These are phyloP conservation scores for Fukomys damarensis DNA, from an alignment of 2,113 vertebrate species.

Conservation along the genomic window DNA sequence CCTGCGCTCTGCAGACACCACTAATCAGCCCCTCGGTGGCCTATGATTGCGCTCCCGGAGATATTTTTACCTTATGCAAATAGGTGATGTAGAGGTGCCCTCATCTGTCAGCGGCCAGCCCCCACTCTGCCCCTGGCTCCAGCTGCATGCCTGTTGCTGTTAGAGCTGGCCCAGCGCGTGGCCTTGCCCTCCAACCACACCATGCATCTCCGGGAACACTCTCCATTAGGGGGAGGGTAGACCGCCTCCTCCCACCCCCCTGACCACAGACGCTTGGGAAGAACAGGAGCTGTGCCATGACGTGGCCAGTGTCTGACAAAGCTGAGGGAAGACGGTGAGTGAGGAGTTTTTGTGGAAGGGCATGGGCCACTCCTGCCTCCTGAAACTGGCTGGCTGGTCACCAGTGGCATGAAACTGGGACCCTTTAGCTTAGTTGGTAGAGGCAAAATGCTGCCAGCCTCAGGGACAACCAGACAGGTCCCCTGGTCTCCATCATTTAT, in stretches of 20 bases:
- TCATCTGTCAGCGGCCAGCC: slow-evolving; percentile 26
- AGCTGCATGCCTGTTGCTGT: background rate
- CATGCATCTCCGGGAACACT: background rate
- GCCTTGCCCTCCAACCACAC: background rate
- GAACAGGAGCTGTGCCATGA: background rate
- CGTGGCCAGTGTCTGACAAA: background rate
- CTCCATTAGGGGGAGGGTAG: background rate
- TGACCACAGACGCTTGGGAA: background rate
- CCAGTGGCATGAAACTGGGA: background rate
- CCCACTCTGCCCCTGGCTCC: background rate
- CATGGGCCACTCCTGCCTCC: background rate
- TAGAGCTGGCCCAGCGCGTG: background rate
- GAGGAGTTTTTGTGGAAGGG: background rate
- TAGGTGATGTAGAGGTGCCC: slow-evolving; percentile 66
- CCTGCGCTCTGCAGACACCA: slow-evolving; percentile 58
- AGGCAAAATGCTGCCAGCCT: background rate
- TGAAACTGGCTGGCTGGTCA: background rate
- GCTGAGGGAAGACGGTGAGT: background rate
- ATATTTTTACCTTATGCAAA: slow-evolving; percentile 83
- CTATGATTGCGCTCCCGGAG: slow-evolving; percentile 67
- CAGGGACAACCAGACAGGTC: background rate
- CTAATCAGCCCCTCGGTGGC: slow-evolving; percentile 76
- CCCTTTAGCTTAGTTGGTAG: background rate
- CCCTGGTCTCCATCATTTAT: background rate
- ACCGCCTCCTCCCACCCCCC: no score